Percentiles rank a stretch among this genome's conserved stretches.
These are phyloP conservation scores for Lordiphosa collinella DNA, from an alignment of 1,140 invertebrate genomes.

Conservation along the genomic window DNA sequence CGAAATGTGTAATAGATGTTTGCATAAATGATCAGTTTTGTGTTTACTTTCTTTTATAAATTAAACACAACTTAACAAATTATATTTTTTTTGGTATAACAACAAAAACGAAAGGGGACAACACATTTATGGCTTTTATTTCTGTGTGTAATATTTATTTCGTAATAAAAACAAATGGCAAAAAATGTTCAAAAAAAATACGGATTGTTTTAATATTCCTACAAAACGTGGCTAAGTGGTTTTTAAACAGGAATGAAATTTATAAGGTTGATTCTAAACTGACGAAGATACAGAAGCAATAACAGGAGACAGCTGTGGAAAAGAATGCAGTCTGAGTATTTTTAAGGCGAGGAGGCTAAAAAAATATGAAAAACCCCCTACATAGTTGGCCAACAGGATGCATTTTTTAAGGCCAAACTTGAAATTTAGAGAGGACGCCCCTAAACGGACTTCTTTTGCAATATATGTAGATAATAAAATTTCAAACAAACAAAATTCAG, in stretches of 20 bases:
- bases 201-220: background rate
- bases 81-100: constrained; percentile 4
- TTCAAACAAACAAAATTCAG: too few relatives aligned
- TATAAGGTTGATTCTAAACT: background rate
- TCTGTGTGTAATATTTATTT: constrained; percentile 66
- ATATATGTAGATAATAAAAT: too few relatives aligned
- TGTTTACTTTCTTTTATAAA: constrained; percentile 43
- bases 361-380: too few relatives aligned
- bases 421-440: too few relatives aligned
- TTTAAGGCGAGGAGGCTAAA: too few relatives aligned
- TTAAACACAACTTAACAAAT: constrained; percentile 1
- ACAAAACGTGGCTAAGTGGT: background rate
- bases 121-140: constrained; percentile 40
- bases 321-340: too few relatives aligned
- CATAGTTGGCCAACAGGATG: too few relatives aligned
- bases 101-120: constrained; percentile 11
- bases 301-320: too few relatives aligned
- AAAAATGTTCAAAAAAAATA: constrained; percentile 40
- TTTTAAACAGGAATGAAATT: background rate
- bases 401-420: too few relatives aligned
- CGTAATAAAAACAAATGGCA: constrained; percentile 56
- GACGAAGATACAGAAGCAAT: too few relatives aligned
- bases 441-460: too few relatives aligned
- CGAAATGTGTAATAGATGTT: constrained; percentile 72
- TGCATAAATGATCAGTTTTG: constrained; percentile 47